These are phyloP conservation scores for Alcis repandata DNA, from an alignment of 2,888 invertebrate species.

Conservation along the genomic window DNA sequence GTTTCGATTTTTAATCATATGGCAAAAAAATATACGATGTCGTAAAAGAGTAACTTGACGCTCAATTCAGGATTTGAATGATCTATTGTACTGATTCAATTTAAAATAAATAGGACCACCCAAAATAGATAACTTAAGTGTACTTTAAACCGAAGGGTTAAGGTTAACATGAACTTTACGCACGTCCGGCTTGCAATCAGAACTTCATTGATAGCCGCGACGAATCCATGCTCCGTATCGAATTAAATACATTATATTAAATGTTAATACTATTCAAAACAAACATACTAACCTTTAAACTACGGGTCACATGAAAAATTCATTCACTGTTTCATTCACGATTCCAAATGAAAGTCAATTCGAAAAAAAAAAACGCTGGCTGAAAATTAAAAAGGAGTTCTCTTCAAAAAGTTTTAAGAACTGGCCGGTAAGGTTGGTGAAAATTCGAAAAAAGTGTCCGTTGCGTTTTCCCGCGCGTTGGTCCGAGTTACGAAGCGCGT, in stretches of 20 bases:
- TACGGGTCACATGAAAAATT: conserved; percentile 66
- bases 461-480: conserved; percentile 62
- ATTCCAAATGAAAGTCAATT: conserved; percentile 4
- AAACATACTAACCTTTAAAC: conserved; percentile 66
- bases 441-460: conserved; percentile 42
- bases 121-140: conserved; percentile 35
- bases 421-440: conserved; percentile 34
- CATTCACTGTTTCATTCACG: conserved; percentile 69
- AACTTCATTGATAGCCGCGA: conserved; percentile 43
- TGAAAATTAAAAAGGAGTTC: neutral
- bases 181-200: conserved; percentile 41
- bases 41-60: neutral
- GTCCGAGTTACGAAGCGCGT: conserved; percentile 65
- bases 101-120: conserved; percentile 36
- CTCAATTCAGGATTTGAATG: neutral
- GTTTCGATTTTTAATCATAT: neutral
- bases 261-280: conserved; percentile 55
- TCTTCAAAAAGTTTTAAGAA: conserved; percentile 27
- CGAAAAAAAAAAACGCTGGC: neutral
- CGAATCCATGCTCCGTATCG: conserved; percentile 39
- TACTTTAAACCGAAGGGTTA: conserved; percentile 39
- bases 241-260: conserved; percentile 39
- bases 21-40: no score
- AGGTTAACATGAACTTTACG: conserved; percentile 44
- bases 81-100: conserved; percentile 16